These are phyloP conservation scores for Atherix ibis DNA, from an alignment of 2,888 invertebrate genomes.

Conservation along the genomic window DNA sequence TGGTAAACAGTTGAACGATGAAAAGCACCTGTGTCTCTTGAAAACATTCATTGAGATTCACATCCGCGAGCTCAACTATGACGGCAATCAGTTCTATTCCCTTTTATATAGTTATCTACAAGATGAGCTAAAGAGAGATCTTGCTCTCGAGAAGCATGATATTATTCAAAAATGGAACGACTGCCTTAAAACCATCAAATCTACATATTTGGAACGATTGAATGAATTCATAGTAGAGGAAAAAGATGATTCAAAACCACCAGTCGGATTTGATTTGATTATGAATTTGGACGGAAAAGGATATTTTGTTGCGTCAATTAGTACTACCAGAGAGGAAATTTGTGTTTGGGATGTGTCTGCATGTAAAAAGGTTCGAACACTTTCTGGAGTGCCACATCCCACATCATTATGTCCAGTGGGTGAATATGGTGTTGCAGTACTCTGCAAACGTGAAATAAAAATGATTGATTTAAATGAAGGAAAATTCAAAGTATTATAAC, in stretches of 20 bases:
- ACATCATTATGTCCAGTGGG: conserved; percentile 64
- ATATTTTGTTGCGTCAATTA: conserved; percentile 58
- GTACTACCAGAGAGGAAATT: conserved; percentile 58
- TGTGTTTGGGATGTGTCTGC: conserved; percentile 64
- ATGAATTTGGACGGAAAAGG: conserved; percentile 37
- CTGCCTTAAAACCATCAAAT: conserved; percentile 22
- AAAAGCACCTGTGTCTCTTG: conserved; percentile 38
- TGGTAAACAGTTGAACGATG: conserved; percentile 30
- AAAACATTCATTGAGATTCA: conserved; percentile 55
- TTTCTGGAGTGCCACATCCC: conserved; percentile 61
- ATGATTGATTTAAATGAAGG: conserved; percentile 69
- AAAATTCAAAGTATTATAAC: conserved; percentile 22
- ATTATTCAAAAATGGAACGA: conserved; percentile 26
- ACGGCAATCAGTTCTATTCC: conserved; percentile 68
- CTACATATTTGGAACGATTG: conserved; percentile 34
- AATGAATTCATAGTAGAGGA: conserved; percentile 33
- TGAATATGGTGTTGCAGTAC: conserved; percentile 56
- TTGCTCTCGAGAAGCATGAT: conserved; percentile 20
- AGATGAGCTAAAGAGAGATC: conserved; percentile 21
- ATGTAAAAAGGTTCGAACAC: conserved; percentile 48
- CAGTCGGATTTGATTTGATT: conserved; percentile 33
- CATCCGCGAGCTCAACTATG: conserved; percentile 57
- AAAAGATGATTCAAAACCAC: conserved; percentile 19
- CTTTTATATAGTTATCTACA: conserved; percentile 41
- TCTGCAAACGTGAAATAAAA: conserved; percentile 65